Evolutionary conservation across 2,888 invertebrate species (phyloP), one percentile per base, ranked within the genome.

Genomic region (Anthophora plumipes): DNA sequence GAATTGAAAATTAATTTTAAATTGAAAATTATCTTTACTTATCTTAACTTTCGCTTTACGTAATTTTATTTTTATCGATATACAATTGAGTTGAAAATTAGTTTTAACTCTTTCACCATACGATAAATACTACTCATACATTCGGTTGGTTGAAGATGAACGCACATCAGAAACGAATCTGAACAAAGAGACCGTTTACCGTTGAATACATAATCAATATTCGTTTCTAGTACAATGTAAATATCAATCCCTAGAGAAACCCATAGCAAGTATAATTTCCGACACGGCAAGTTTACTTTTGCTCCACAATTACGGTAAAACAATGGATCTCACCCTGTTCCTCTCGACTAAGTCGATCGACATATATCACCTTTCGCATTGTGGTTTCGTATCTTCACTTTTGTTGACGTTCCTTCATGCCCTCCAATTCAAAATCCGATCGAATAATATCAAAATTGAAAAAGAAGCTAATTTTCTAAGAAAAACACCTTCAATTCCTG

Each of bases 231-330:
- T 55, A 64, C 76, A 78, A 82, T 77, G 76, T 83, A 85, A 85
- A 83, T 80, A 85, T 85, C 83, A 54, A 69, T 77, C 39, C 68
- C 31, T 17, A 12, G 48, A 59, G 85, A 64, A 20, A 55, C 68
- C n/a, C 54, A 22, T n/a, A 57, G 61, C 54, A 52, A 43, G 55
- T n/a, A 64, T 71, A 70, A 46, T 66, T 87, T 90, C 91, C 90
- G 92, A 92, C 92, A 91, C 91, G 90, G 91, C 91, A 92, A 92
- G 92, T 93, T 92, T 91, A 90, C 91, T 90, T 92, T 92, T 92
- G 92, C 91, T 85, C 89, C 74, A 90, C 90, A 92, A 92, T 92
- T 91, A 91, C 90, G 86, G 70, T 88, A 87, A 89, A 90, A 92
- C 92, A 92, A 92, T 92, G 91, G 91, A 88, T 78, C 85, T 69